Evolutionary conservation across 2,797 vertebrate genomes (phyloP), one percentile per base, ranked within the genome.

Genomic region (Peromyscus attwateri): DNA sequence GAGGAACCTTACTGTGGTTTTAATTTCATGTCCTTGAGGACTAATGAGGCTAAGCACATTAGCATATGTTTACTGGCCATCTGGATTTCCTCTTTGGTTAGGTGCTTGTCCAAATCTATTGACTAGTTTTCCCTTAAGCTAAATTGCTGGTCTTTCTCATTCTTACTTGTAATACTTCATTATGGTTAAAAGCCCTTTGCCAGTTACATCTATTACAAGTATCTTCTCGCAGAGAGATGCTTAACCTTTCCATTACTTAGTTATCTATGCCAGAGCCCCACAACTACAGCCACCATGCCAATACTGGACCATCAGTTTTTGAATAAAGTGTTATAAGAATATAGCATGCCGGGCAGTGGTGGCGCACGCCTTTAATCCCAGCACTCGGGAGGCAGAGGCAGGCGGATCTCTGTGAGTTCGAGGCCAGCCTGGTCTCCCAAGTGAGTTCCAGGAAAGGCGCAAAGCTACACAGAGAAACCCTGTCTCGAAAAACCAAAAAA

Each of bases 11-110:
- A 64, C 17, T 66, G 62, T 83, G 87, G 91, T 55, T 88, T 73
- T 73, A 79, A 94, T 92, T 14, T 95, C 77, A 76, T 80, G 55
- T 43, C 64, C 37, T 49, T 94, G 64, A 79, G 84, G 64, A 73
- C 71, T 88, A 92, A 89, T 9, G 14, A 66, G 75, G 88, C 62
- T 64, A 62, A 95, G 31, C 12, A 64, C 88, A 79, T 84, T 88
- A 89, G n/a, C 52, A 73, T 83, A n/a, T 71, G 64, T 70, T 93
- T 64, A 37, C 37, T 82, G 43, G 71, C 66, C 71, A 79, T 88
- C 37, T 94, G 64, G 49, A 37, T 73, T 57, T 88, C 85, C 85
- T 73, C 68, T 88, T 87, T 87, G 84, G 84, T 29, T 11, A 94
- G 95, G 55, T 64, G 37, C 27, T 27, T 43, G 31, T 71, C 80